Base-by-base conservation (phyloP, 37 sponge, comb jelly and placozoan genomes). In the Ianthella basta region DNA sequence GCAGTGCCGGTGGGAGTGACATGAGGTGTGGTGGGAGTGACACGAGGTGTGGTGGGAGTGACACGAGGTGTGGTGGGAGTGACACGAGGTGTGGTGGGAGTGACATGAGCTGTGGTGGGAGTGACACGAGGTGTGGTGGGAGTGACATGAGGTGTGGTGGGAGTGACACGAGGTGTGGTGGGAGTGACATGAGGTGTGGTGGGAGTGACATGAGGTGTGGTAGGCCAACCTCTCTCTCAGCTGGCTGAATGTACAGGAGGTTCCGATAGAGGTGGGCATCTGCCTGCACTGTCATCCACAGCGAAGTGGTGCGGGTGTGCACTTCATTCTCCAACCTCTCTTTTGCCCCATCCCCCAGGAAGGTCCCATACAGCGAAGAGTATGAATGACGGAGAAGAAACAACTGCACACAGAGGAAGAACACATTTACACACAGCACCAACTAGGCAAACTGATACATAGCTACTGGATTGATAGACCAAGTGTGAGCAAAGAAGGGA, bases 351-450 rank as follows among this genome's bases (percentile, higher is more conserved):
- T 97, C 91, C 55, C 82, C 84, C 25, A 95, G 89, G 59, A 97
- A 92, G 12, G 93, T 95, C 6, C 98, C 96, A 34, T 81, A 97
- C 50, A 95, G 84, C 30, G 85, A 64, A 37, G 96, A 91, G 85
- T 93, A 95, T 38, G 81, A 57, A 82, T 97, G 95, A 0, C 80
- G 84, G 20, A 82, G 93, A 4, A 97, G 87, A 15, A 91, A 88
- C 30, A 96, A 64, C 96, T 96, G 69, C 21, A 37, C 8, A 16
- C 23, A 2, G 33, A 72, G 41, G 44, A 67, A 2, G n/a, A 79
- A 34, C 10, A 68, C 15, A 82, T 32, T 79, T 8, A 79, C 19
- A 79, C 40, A 24, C 35, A 41, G 80, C 30, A 27, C 67, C 41
- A 25, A 41, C 68, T 75, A 79, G 24, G 24, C 1, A 68, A 81